These are phyloP conservation scores for Neoitamus cyanurus DNA, from an alignment of 2,888 invertebrate genomes.

Conservation along the genomic window DNA sequence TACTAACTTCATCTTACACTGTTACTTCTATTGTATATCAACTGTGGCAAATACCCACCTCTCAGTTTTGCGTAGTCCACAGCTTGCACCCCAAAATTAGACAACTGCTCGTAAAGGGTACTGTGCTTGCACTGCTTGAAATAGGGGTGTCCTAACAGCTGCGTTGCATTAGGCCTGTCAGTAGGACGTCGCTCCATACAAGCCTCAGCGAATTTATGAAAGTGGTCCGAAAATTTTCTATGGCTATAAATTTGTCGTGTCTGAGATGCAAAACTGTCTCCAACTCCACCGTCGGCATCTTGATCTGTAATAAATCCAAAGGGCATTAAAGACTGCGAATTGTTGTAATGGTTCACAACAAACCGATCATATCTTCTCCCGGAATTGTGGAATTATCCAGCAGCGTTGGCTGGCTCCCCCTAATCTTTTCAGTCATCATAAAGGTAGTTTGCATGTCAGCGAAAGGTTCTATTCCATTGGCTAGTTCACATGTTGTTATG, in stretches of 20 bases:
- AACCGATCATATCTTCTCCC: constrained; percentile 65
- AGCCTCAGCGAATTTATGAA: constrained; percentile 81
- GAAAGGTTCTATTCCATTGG: constrained; percentile 90
- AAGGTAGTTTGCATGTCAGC: constrained; percentile 86
- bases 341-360: neutral
- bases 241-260: constrained; percentile 69
- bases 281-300: constrained; percentile 67
- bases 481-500: constrained; percentile 71
- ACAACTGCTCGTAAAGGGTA: constrained; percentile 61
- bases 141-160: constrained; percentile 78
- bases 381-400: constrained; percentile 79
- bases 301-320: constrained; percentile 42
- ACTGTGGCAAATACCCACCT: too few species aligned
- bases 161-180: constrained; percentile 76
- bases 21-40: too few species aligned
- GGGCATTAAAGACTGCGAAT: neutral
- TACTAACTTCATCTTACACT: too few species aligned
- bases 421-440: constrained; percentile 88
- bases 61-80: constrained; percentile 58
- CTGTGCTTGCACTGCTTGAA: constrained; percentile 74
- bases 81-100: constrained; percentile 58
- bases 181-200: constrained; percentile 77
- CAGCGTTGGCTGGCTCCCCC: constrained; percentile 81
- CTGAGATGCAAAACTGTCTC: constrained; percentile 57
- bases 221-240: constrained; percentile 77